phyloP scores from a whole-genome alignment of 1,140 invertebrate species.

The Drosophila murphyi region DNA sequence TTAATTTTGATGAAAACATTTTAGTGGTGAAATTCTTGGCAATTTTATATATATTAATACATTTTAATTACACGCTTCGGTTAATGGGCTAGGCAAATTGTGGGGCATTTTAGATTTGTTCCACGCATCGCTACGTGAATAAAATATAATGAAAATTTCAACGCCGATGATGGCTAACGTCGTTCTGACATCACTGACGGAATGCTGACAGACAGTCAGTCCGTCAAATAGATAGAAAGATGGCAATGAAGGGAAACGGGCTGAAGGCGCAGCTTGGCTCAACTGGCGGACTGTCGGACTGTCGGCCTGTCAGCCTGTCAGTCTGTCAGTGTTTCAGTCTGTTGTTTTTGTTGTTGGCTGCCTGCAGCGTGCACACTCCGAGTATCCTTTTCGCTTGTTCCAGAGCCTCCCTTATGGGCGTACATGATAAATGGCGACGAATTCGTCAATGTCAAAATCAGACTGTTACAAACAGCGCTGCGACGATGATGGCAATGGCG shows the following conservation, averaged over 20 bases:
- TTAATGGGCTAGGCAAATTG: slow-evolving; percentile 45
- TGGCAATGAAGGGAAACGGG: slow-evolving; percentile 10
- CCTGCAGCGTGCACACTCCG: slow-evolving; percentile 50
- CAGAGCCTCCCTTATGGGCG: slow-evolving; percentile 61
- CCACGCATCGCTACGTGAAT: slow-evolving; percentile 54
- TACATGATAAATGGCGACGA: slow-evolving; percentile 70
- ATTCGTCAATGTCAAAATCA: slow-evolving; percentile 81
- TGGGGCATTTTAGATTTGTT: slow-evolving; percentile 54
- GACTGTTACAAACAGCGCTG: slow-evolving; percentile 71
- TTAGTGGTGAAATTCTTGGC: slow-evolving; percentile 14
- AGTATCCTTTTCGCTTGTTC: slow-evolving; percentile 58
- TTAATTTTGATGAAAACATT: neutral
- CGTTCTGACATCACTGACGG: slow-evolving; percentile 43
- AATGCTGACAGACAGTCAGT: slow-evolving; percentile 50
- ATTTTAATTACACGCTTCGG: slow-evolving; percentile 56
- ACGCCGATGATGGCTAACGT: slow-evolving; percentile 50
- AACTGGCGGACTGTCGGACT: slow-evolving; percentile 14
- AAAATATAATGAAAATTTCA: slow-evolving; percentile 61
- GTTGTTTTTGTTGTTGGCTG: slow-evolving; percentile 17
- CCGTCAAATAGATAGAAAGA: slow-evolving; percentile 13
- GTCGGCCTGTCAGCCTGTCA: slow-evolving; percentile 16
- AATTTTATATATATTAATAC: slow-evolving; percentile 40
- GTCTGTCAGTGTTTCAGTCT: slow-evolving; percentile 14
- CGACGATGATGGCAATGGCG: slow-evolving; percentile 17
- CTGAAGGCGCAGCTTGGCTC: slow-evolving; percentile 20